A percentile compares a stretch with the other conserved stretches of the same genome.
Conservation (phyloP, 2,113 vertebrate species). For the Centropristis striata region DNA sequence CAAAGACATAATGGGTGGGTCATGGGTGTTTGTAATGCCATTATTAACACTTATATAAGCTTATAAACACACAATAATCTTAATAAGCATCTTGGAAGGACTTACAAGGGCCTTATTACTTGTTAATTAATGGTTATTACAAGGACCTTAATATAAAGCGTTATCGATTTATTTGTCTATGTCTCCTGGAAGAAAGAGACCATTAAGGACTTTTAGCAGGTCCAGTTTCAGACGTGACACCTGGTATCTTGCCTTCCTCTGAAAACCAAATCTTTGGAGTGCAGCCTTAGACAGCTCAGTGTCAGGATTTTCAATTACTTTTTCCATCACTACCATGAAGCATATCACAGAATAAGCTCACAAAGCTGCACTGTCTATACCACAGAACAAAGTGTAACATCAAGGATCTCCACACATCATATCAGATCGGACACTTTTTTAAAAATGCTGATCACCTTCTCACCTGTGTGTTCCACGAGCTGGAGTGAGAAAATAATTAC, state of each 20-base stretch:
- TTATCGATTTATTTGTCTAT: constrained; percentile 34
- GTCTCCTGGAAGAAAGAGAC: constrained; percentile 25
- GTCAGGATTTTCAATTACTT: constrained; percentile 33
- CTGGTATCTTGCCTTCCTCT: background rate
- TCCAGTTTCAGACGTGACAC: constrained; percentile 7
- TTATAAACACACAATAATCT: no score
- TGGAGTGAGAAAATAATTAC: background rate
- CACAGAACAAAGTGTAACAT: background rate
- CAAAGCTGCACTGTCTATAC: background rate
- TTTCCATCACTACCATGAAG: constrained; percentile 7
- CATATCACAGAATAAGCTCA: background rate
- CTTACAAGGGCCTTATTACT: no score
- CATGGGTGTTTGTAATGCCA: no score
- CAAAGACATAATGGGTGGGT: no score
- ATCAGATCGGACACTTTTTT: constrained; percentile 8
- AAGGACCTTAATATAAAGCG: no score
- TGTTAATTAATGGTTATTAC: no score
- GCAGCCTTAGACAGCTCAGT: background rate
- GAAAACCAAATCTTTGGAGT: constrained; percentile 16
- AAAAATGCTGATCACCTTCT: background rate
- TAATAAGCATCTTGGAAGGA: no score
- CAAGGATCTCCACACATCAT: constrained; percentile 1
- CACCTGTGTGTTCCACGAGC: background rate
- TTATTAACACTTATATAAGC: no score
- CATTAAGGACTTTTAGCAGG: constrained; percentile 16